Percentiles rank a stretch among this genome's conserved stretches.
Evolutionary conservation across 2,797 vertebrate species (phyloP).

Genomic region (Phoxinus dragarum): DNA sequence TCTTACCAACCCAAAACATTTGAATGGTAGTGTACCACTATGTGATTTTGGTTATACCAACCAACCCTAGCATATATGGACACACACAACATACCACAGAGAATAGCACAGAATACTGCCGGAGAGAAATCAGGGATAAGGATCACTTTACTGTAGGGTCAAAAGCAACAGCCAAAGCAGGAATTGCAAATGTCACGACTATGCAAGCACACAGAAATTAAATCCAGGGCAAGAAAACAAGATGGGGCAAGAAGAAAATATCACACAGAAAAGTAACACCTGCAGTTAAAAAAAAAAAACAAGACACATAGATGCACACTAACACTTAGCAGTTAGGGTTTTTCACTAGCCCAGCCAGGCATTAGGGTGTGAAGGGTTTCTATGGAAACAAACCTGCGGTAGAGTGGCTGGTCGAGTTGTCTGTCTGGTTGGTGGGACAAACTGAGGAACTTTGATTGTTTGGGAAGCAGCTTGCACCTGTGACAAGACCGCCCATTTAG

Average conservation of each 20-base stretch:
- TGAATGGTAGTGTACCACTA: neutral
- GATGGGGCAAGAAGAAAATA: constrained; percentile 14
- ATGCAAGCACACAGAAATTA: constrained; percentile 33
- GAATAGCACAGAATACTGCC: constrained; percentile 3
- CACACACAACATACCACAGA: neutral
- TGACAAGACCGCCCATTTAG: constrained; percentile 68
- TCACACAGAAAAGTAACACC: constrained; percentile 29
- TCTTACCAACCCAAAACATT: neutral
- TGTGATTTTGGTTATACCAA: neutral
- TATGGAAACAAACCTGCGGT: constrained; percentile 81
- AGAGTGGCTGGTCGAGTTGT: constrained; percentile 87
- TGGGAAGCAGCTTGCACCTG: constrained; percentile 89
- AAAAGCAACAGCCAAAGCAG: constrained; percentile 32
- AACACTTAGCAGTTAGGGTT: constrained; percentile 40
- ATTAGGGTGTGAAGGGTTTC: constrained; percentile 52
- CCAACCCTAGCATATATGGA: neutral
- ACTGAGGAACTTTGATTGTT: constrained; percentile 90
- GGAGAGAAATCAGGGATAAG: neutral
- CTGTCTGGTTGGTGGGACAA: constrained; percentile 88
- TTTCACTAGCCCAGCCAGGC: constrained; percentile 51
- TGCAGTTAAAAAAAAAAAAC: constrained; percentile 5
- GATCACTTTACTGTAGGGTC: constrained; percentile 7
- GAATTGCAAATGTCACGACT: constrained; percentile 29
- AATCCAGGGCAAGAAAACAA: constrained; percentile 27
- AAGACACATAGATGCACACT: constrained; percentile 45